A percentile compares a stretch with the other conserved stretches of the same genome.
phyloP scores from a whole-genome alignment of 1,140 invertebrate species.

The Ostrea denselamellosa region DNA sequence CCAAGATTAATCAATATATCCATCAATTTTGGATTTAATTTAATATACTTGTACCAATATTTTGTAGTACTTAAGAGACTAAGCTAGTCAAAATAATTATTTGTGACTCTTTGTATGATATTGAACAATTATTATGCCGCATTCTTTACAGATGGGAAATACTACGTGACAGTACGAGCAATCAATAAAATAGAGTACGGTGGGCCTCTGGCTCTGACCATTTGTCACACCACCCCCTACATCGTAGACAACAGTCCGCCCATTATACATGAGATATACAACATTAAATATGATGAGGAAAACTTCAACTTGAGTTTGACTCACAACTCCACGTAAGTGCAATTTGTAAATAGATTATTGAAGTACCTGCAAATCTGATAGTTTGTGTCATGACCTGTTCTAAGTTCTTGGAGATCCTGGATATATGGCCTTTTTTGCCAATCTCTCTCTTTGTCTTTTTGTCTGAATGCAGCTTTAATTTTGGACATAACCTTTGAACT shows the following conservation, averaged over 20 bases:
- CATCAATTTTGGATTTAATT: neutral
- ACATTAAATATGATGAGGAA: constrained; percentile 67
- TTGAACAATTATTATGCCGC: neutral
- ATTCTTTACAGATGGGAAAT: constrained; percentile 62
- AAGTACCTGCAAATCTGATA: no score
- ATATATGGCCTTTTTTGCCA: no score
- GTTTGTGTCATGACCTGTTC: no score
- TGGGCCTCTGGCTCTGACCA: constrained; percentile 60
- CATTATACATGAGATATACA: constrained; percentile 61
- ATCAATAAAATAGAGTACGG: constrained; percentile 67
- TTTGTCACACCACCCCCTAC: constrained; percentile 67
- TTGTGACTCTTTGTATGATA: neutral
- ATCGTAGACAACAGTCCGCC: constrained; percentile 65
- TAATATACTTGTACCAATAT: no score
- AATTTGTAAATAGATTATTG: neutral
- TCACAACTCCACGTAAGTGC: constrained; percentile 63
- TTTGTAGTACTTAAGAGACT: no score
- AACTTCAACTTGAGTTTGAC: constrained; percentile 50
- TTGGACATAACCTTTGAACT: no score
- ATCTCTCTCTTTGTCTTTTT: no score
- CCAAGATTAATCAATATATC: neutral
- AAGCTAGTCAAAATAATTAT: neutral
- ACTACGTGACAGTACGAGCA: constrained; percentile 62
- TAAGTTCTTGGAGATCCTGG: no score
- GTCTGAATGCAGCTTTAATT: no score